These are phyloP conservation scores for Calypte anna DNA, from an alignment of 2,113 vertebrate genomes.

Conservation along the genomic window DNA sequence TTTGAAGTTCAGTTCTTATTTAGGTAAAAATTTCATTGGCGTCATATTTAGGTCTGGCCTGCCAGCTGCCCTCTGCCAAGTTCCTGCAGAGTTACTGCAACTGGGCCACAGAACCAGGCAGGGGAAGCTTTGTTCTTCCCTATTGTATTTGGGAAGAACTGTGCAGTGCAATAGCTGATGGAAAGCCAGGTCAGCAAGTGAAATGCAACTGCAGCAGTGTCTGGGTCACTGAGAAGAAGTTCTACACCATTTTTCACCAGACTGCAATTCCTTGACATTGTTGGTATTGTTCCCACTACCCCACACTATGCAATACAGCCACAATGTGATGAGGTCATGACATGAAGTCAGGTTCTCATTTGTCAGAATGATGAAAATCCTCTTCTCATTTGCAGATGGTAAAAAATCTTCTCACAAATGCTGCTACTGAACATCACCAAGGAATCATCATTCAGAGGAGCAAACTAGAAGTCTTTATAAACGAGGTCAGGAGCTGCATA, in stretches of 20 bases:
- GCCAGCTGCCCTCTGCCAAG: neutral
- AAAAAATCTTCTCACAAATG: neutral
- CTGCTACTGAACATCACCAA: neutral
- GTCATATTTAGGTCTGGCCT: neutral
- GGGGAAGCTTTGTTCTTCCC: neutral
- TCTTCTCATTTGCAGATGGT: neutral
- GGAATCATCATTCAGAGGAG: neutral
- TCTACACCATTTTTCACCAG: neutral
- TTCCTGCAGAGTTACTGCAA: neutral
- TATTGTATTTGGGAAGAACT: no score
- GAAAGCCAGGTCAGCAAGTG: neutral
- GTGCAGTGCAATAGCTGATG: neutral
- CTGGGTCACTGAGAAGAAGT: neutral
- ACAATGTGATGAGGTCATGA: neutral
- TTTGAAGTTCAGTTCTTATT: conserved; percentile 17
- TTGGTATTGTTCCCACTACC: neutral
- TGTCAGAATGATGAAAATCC: neutral
- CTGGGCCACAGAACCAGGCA: neutral
- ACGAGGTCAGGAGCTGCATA: neutral
- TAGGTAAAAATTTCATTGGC: neutral
- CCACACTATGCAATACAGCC: neutral
- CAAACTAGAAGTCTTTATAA: neutral
- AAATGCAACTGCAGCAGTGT: neutral
- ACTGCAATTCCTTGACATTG: neutral
- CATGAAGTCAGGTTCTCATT: neutral